Percentiles rank a stretch among this genome's conserved stretches.
These are phyloP conservation scores for Donacobius atricapilla DNA, from an alignment of 2,113 vertebrate species.

Conservation along the genomic window DNA sequence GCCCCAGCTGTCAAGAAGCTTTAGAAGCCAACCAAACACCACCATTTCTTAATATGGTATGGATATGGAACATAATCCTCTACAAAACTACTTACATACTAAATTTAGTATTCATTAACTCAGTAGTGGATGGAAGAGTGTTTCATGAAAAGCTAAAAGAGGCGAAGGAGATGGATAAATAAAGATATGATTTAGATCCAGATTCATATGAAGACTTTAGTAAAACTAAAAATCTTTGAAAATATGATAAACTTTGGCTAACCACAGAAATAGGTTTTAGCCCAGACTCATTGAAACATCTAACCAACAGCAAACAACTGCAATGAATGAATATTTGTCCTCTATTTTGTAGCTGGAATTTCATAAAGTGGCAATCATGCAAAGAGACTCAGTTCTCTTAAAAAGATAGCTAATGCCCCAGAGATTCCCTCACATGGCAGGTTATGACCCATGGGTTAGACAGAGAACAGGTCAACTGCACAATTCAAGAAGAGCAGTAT, in stretches of 20 bases:
- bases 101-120: conserved; percentile 4
- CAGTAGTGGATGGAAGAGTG: neutral
- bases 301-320: neutral
- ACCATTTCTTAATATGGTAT: neutral
- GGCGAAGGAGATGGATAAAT: neutral
- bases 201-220: neutral
- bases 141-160: neutral
- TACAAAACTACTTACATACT: neutral
- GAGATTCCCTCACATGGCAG: neutral
- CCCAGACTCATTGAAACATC: neutral
- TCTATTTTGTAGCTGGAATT: neutral
- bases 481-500: neutral
- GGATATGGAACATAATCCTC: neutral
- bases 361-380: neutral
- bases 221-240: neutral
- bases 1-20: neutral
- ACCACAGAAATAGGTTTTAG: neutral
- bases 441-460: neutral
- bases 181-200: neutral
- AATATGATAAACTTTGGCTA: neutral
- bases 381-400: neutral
- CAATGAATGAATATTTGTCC: neutral
- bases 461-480: neutral
- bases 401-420: neutral
- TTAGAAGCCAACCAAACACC: neutral